Evolutionary conservation across 2,113 vertebrate genomes (phyloP).

Genomic region (Acanthochromis polyacanthus): DNA sequence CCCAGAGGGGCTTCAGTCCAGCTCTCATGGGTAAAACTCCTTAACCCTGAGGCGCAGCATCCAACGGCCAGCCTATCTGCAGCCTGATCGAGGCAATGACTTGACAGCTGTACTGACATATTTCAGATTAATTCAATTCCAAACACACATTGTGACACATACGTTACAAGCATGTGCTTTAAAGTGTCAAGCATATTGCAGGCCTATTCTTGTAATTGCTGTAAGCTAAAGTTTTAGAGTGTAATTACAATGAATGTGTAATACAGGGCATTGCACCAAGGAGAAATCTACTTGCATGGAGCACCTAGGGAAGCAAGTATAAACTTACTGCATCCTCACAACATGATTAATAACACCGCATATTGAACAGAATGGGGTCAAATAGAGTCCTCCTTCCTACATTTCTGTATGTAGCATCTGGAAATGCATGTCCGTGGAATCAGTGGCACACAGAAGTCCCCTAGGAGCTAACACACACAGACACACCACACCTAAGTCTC

Average conservation of each 20-base stretch:
- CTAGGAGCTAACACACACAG: conserved; percentile 52
- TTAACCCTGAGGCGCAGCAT: conserved; percentile 56
- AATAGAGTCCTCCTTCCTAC: conserved; percentile 44
- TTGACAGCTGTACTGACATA: conserved; percentile 2
- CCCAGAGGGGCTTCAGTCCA: conserved; percentile 54
- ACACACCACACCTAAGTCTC: background rate
- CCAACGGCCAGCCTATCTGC: conserved; percentile 32
- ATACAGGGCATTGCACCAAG: conserved; percentile 18
- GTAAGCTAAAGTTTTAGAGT: background rate
- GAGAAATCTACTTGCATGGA: conserved; percentile 35
- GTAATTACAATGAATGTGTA: conserved; percentile 33
- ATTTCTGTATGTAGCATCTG: conserved; percentile 59
- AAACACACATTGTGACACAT: conserved; percentile 11
- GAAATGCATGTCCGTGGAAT: conserved; percentile 56
- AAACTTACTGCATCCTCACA: conserved; percentile 37
- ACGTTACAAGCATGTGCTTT: background rate
- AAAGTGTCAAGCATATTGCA: background rate
- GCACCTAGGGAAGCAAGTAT: conserved; percentile 15
- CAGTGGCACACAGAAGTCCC: conserved; percentile 56
- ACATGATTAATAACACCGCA: conserved; percentile 67
- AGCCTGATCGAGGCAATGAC: background rate
- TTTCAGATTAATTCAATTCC: conserved; percentile 2
- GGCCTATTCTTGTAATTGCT: conserved; percentile 1
- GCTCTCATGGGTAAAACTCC: conserved; percentile 47
- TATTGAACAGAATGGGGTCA: conserved; percentile 74